Evolutionary conservation across 2,113 vertebrate genomes (phyloP).

Genomic region (Crotalus tigris): DNA sequence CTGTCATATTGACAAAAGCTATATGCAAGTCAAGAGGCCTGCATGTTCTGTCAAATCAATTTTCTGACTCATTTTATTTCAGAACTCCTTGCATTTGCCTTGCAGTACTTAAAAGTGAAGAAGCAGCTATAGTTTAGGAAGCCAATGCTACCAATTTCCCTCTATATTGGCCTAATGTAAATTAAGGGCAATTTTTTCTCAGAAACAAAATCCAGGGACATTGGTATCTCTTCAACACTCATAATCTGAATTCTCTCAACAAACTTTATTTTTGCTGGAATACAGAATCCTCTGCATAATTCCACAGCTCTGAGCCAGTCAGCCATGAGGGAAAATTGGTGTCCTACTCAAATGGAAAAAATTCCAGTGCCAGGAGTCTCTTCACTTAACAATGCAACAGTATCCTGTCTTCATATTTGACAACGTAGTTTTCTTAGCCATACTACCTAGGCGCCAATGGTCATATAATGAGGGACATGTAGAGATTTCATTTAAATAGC

Average conservation of each 20-base stretch:
- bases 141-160: neutral
- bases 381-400: neutral
- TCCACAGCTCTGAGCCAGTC: neutral
- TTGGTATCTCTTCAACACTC: neutral
- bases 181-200: neutral
- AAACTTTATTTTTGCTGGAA: neutral
- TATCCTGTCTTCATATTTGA: neutral
- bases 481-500: neutral
- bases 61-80: neutral
- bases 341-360: neutral
- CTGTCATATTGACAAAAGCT: neutral
- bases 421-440: neutral
- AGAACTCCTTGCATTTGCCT: neutral
- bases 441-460: neutral
- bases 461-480: neutral
- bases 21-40: neutral
- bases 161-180: neutral
- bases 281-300: neutral
- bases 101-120: neutral
- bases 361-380: neutral
- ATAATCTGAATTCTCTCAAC: neutral
- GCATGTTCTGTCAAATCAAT: neutral
- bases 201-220: neutral
- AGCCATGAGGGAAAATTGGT: neutral
- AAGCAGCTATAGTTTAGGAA: neutral